These are phyloP conservation scores for Paramacrobiotus metropolitanus DNA, from an alignment of 1,140 invertebrate species.

Conservation along the genomic window DNA sequence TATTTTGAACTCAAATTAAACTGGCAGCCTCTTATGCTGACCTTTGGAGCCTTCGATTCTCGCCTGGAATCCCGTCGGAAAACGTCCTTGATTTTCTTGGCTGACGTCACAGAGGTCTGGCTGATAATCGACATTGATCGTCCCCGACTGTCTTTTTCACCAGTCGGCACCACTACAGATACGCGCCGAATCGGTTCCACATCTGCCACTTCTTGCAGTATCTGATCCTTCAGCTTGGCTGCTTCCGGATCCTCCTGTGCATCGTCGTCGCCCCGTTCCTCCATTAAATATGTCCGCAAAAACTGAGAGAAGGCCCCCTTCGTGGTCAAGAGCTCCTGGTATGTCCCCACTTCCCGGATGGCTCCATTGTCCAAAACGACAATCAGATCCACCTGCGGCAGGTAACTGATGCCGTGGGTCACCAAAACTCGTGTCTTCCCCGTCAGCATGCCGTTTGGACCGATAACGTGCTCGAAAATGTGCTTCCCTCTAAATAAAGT, in stretches of 20 bases:
- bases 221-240: not conserved
- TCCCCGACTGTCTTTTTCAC: too few species aligned
- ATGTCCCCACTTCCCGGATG: conserved; percentile 24
- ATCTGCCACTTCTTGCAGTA: not conserved
- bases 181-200: not conserved
- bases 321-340: conserved; percentile 25
- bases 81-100: not conserved
- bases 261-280: conserved; percentile 12
- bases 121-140: not conserved
- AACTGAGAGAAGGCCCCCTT: conserved; percentile 26
- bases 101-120: not conserved
- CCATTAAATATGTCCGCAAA: conserved; percentile 20
- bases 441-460: not conserved
- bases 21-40: too few species aligned
- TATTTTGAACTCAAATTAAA: too few species aligned
- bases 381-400: conserved; percentile 21
- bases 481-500: not conserved
- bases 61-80: not conserved
- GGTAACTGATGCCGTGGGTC: not conserved
- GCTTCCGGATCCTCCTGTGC: not conserved
- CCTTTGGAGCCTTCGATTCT: too few species aligned
- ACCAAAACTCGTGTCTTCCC: not conserved
- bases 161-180: too few species aligned
- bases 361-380: conserved; percentile 27
- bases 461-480: conserved; percentile 12